Evolutionary conservation across 2,113 vertebrate species (phyloP), one percentile per base, ranked within the genome.

Genomic region (Myotis brandtii): DNA sequence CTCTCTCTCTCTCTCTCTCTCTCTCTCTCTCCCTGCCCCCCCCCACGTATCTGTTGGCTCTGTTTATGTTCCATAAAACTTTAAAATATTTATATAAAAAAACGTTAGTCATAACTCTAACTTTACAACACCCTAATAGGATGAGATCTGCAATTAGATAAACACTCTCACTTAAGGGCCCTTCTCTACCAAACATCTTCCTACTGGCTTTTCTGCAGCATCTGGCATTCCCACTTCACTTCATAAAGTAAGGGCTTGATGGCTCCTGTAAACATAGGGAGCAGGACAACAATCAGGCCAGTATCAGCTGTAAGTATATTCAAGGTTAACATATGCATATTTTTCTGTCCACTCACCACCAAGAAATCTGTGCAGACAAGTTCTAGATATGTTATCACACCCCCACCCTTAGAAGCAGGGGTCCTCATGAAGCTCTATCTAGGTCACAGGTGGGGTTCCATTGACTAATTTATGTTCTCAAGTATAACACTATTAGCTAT

Each of bases 11-110:
- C 50, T 59, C 27, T 64, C 43, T 70, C 20, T 59, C 37, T 59
- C 2, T 79, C 50, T 79, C 5, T 37, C 73, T 52, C 21, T 30
- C 27, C 69, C 23, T 18, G 21, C 70, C 40, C 37, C 25, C 25
- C 27, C 56, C 43, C 1, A n/a, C 3, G 16, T 1, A 89, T 21
- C 12, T 32, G 18, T 82, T 67, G 25, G 18, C 37, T 88, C 7
- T 48, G 10, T 56, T 90, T 93, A 66, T 93, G 87, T 93, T 70
- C 34, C 43, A 70, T 76, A 90, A 89, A 85, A 72, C 20, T 64
- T 30, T 5, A 62, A 66, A 9, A 6, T 86, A 86, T 95, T 83
- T 25, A 77, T 84, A 66, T 21, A 16, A 77, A 77, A 93, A 84
- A 54, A 5, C 62, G 23, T 83, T 91, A 72, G 16, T 80, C 16